A percentile compares a stretch with the other conserved stretches of the same genome.
phyloP scores from a whole-genome alignment of 2,888 invertebrate species.

The Oxystoma pomonae region DNA sequence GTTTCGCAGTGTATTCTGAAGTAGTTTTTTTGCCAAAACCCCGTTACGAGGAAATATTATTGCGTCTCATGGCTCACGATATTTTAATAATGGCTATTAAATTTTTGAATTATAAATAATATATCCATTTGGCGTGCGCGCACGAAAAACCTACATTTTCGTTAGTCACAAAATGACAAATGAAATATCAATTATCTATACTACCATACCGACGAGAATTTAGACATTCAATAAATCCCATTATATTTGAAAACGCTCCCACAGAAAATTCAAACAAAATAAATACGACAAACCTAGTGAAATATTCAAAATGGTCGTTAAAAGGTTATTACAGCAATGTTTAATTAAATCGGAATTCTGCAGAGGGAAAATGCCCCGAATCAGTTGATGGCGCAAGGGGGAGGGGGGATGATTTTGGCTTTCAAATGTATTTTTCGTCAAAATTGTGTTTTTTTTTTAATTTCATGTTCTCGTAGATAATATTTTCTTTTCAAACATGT shows the following conservation, averaged over 20 bases:
- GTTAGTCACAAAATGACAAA: not conserved
- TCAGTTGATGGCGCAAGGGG: too few relatives aligned
- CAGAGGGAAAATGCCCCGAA: too few relatives aligned
- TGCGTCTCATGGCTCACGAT: not conserved
- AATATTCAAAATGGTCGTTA: not conserved
- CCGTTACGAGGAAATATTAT: not conserved
- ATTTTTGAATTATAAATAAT: not conserved
- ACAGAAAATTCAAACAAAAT: not conserved
- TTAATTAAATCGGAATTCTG: too few relatives aligned
- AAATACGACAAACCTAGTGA: not conserved
- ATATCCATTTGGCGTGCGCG: not conserved
- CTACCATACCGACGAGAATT: not conserved
- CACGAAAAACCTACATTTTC: not conserved
- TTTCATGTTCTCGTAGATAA: too few relatives aligned
- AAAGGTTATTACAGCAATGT: not conserved
- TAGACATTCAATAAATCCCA: not conserved
- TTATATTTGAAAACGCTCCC: not conserved
- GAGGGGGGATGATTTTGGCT: too few relatives aligned
- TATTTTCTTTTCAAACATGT: too few relatives aligned
- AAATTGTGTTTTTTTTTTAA: too few relatives aligned
- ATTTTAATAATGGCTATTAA: not conserved
- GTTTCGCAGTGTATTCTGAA: too few relatives aligned
- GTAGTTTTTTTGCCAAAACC: too few relatives aligned
- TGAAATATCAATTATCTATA: not conserved
- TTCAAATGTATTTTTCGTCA: too few relatives aligned